These are phyloP conservation scores for Arrhamphus sclerolepis DNA, from an alignment of 2,797 vertebrate genomes.

Conservation along the genomic window DNA sequence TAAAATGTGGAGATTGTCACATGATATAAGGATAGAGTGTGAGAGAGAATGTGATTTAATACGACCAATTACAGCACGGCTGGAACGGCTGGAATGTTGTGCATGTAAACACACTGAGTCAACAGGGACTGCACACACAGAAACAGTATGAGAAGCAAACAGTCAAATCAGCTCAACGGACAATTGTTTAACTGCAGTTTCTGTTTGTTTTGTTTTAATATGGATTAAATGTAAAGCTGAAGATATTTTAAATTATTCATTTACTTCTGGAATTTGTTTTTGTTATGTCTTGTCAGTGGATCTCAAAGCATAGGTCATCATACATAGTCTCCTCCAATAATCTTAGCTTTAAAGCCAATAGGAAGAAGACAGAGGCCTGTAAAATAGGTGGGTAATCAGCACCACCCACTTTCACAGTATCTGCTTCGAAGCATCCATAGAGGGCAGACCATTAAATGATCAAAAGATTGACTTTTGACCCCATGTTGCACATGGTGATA, in stretches of 20 bases:
- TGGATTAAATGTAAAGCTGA: slow-evolving; percentile 2
- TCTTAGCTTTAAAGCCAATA: no score
- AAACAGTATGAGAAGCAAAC: slow-evolving; percentile 5
- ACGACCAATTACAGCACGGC: slow-evolving; percentile 2
- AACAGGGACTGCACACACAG: slow-evolving; percentile 37
- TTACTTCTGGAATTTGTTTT: neutral
- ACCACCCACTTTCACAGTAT: no score
- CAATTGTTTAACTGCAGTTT: no score
- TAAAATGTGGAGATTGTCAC: neutral
- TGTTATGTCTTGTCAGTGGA: slow-evolving; percentile 1
- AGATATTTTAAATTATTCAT: no score
- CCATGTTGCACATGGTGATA: slow-evolving; percentile 8
- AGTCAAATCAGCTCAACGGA: slow-evolving; percentile 12
- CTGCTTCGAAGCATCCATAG: no score
- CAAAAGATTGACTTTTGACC: slow-evolving; percentile 54
- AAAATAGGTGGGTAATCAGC: no score
- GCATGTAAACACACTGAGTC: slow-evolving; percentile 61
- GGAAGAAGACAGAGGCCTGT: no score
- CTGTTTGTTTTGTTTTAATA: neutral
- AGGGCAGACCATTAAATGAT: no score
- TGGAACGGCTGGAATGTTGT: slow-evolving; percentile 63
- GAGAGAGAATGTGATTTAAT: slow-evolving; percentile 7
- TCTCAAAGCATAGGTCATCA: neutral
- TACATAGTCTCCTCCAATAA: no score
- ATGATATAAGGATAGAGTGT: neutral